Evolutionary conservation across 2,797 vertebrate species (phyloP), one percentile per base, ranked within the genome.

Genomic region (Allobates femoralis): DNA sequence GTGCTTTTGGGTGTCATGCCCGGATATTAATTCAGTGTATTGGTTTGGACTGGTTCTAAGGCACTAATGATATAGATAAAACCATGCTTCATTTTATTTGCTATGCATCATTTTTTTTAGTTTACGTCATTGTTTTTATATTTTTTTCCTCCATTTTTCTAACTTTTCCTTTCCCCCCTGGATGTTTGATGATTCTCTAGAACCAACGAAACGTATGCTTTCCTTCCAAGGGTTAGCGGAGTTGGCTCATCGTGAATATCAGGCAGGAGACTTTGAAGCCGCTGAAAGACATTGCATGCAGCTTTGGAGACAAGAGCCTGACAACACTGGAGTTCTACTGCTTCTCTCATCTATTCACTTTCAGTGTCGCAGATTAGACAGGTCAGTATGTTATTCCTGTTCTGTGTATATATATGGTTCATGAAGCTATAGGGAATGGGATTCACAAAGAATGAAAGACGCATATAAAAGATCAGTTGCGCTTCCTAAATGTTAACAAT

Each of bases 211-310:
- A 99, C 97, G 94, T 99, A 96, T 99, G 95, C 97, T 99, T 99
- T 99, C 97, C 96, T 99, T 99, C 97, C 98, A 99, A 99, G 98
- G 98, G 96, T 97, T 99, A 96, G 98, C 98, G 90, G 98, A 99
- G 94, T 96, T 99, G 97, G 98, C 98, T 94, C 98, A 99, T 93
- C 97, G 98, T 80, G 98, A 99, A 92, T 99, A 99, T 96, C 98
- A 99, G 94, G 99, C 98, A 79, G 98, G 98, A 81, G 98, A 99
- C 94, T 99, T 99, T 93, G 98, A 99, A 94, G 98, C 98, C 86
- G 98, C 98, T 71, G 98, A 99, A 93, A 97, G 98, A 91, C 98
- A 99, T 95, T 99, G 98, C 94, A 99, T 99, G 98, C 98, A 99
- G 92, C 95, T 99, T 81, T 99, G 98, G 98, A 96, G 98, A 85